Conservation (phyloP, 1,140 invertebrate genomes). For the Drosophila varians region DNA sequence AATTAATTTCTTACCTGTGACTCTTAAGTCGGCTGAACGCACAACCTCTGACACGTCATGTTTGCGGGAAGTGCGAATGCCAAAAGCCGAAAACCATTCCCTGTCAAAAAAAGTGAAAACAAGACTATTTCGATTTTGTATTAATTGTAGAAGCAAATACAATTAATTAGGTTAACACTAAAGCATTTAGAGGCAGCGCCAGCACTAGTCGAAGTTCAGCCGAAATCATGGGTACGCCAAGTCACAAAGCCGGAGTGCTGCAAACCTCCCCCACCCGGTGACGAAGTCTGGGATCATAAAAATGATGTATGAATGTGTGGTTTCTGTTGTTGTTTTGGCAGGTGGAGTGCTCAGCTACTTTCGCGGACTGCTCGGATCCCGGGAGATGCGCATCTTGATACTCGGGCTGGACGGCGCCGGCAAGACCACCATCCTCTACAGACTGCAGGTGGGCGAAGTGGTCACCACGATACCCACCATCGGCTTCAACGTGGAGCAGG, state of each 20-base stretch:
- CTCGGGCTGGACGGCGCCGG: conserved; percentile 98
- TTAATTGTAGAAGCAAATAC: conserved; percentile 45
- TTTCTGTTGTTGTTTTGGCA: conserved; percentile 81
- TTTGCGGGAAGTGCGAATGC: conserved; percentile 57
- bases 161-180: conserved; percentile 65
- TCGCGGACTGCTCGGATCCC: conserved; percentile 94
- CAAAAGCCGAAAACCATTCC: conserved; percentile 44
- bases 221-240: conserved; percentile 65
- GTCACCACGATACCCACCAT: conserved; percentile 98
- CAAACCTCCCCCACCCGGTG: conserved; percentile 16
- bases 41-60: conserved; percentile 70
- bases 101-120: conserved; percentile 74
- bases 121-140: conserved; percentile 60
- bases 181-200: conserved; percentile 72
- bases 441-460: conserved; percentile 99
- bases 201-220: conserved; percentile 51
- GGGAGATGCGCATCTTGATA: conserved; percentile 99
- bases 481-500: conserved; percentile 99
- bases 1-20: background rate
- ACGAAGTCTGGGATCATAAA: conserved; percentile 32
- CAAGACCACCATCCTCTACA: conserved; percentile 99
- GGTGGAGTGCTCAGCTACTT: conserved; percentile 98
- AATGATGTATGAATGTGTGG: conserved; percentile 50
- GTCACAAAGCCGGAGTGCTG: background rate
- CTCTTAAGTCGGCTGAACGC: conserved; percentile 41